Evolutionary conservation across 2,888 invertebrate species (phyloP).

Genomic region (Phyto melanocephala): DNA sequence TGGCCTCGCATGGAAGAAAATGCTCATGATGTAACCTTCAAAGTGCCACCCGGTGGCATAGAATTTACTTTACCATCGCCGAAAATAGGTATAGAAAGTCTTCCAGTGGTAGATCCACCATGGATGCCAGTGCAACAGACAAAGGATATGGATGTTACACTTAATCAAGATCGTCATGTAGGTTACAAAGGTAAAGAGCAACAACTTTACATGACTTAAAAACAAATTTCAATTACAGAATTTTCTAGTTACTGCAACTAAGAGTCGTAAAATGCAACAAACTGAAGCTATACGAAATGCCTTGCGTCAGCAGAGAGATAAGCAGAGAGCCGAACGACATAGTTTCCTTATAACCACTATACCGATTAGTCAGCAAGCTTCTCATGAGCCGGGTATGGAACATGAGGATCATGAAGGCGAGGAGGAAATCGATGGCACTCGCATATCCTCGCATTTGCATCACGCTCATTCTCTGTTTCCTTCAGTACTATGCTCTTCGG

Average conservation of each 20-base stretch:
- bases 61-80: constrained; percentile 99
- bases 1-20: constrained; percentile 99
- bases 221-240: constrained; percentile 81
- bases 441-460: constrained; percentile 90
- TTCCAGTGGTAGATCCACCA: constrained; percentile 98
- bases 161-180: constrained; percentile 98
- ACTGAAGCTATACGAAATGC: constrained; percentile 98
- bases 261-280: constrained; percentile 98
- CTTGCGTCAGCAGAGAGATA: constrained; percentile 96
- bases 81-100: constrained; percentile 96
- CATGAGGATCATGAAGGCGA: constrained; percentile 91
- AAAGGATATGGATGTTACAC: constrained; percentile 98
- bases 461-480: constrained; percentile 97
- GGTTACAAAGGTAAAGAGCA: constrained; percentile 74
- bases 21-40: constrained; percentile 93
- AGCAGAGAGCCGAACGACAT: constrained; percentile 95
- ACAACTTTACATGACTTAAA: constrained; percentile 51
- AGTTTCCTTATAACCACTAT: constrained; percentile 97
- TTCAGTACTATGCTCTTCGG: constrained; percentile 96
- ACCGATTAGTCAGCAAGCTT: constrained; percentile 96
- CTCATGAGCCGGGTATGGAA: constrained; percentile 95
- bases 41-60: constrained; percentile 99
- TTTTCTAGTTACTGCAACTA: constrained; percentile 97
- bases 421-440: constrained; percentile 86
- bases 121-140: constrained; percentile 99